Percentiles rank a stretch among this genome's conserved stretches.
Conservation (phyloP, 1,140 invertebrate genomes). For the Acromyrmex charruanus region DNA sequence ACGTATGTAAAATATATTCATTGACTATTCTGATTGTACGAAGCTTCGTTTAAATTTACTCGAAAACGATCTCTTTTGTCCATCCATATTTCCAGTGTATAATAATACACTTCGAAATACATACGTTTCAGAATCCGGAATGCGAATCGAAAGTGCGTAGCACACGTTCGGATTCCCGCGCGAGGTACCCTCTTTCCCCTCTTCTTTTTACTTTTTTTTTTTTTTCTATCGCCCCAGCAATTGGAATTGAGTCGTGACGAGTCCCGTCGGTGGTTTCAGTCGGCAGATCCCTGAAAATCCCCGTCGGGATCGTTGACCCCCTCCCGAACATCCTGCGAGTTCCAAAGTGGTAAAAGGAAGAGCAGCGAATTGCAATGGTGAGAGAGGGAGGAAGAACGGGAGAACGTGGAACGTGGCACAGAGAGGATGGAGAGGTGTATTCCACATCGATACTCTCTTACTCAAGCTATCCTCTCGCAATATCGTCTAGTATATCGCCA, state of each 20-base stretch:
- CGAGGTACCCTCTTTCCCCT: neutral
- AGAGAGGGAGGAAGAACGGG: constrained; percentile 12
- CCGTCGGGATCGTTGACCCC: constrained; percentile 78
- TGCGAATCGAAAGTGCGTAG: constrained; percentile 41
- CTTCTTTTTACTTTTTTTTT: constrained; percentile 47
- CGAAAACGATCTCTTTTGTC: neutral
- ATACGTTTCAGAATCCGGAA: constrained; percentile 15
- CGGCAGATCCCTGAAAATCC: constrained; percentile 78
- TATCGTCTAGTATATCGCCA: constrained; percentile 77
- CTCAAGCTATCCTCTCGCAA: constrained; percentile 77
- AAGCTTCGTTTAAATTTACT: neutral
- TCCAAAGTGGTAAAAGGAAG: constrained; percentile 72
- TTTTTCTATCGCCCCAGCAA: constrained; percentile 70
- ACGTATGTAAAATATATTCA: neutral
- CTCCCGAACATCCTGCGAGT: constrained; percentile 71
- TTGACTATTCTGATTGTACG: neutral
- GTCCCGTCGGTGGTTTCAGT: constrained; percentile 76
- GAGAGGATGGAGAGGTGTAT: constrained; percentile 71
- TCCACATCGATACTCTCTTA: constrained; percentile 78
- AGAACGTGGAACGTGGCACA: constrained; percentile 26
- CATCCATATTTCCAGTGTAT: neutral
- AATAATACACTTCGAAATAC: constrained; percentile 14
- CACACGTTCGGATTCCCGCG: constrained; percentile 46
- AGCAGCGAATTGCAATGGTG: constrained; percentile 53
- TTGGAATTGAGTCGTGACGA: constrained; percentile 77